A percentile compares a stretch with the other conserved stretches of the same genome.
Evolutionary conservation across 1,140 invertebrate species (phyloP).

Genomic region (Nephila pilipes): DNA sequence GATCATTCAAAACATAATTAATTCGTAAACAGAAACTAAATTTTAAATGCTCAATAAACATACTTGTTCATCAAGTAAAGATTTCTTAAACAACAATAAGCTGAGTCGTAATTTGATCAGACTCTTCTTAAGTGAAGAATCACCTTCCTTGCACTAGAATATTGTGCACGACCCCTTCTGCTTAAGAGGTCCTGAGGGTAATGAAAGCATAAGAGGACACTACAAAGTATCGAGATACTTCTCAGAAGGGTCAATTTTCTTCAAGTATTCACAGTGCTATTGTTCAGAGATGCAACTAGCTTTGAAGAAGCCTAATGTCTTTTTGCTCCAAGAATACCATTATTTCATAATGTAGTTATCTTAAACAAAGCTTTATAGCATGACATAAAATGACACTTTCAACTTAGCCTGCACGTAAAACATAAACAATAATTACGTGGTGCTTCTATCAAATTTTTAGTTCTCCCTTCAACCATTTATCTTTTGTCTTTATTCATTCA

Average conservation of each 20-base stretch:
- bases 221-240: not conserved
- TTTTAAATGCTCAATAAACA: too few species aligned
- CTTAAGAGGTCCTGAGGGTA: conserved; percentile 6
- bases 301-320: too few species aligned
- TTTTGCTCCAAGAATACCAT: too few species aligned
- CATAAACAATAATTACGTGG: too few species aligned
- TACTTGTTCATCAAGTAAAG: too few species aligned
- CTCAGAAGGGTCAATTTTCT: not conserved
- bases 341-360: too few species aligned
- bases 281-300: not conserved
- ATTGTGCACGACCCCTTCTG: not conserved
- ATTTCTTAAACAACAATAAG: not conserved
- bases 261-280: not conserved
- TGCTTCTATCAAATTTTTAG: not conserved
- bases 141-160: not conserved
- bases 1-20: too few species aligned
- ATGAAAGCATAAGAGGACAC: not conserved
- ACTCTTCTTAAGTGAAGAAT: not conserved
- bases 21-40: too few species aligned
- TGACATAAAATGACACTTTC: too few species aligned
- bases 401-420: too few species aligned
- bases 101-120: not conserved
- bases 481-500: not conserved
- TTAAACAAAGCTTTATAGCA: too few species aligned
- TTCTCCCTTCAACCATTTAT: not conserved